Percentiles rank a stretch among this genome's conserved stretches.
Evolutionary conservation across 1,140 invertebrate species (phyloP).

Genomic region (Scaptomyza graminum): DNA sequence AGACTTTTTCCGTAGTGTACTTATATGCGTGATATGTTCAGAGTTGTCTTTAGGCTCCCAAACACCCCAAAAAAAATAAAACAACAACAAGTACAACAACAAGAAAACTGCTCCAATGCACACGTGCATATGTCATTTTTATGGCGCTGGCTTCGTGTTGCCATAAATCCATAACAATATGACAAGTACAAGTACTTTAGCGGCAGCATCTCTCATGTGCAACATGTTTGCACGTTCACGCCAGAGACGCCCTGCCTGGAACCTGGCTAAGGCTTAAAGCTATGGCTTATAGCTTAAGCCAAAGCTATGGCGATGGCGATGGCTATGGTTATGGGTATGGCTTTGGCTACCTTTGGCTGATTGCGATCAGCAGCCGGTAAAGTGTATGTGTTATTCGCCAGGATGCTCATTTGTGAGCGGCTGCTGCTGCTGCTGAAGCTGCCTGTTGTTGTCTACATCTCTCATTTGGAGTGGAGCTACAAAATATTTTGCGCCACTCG

Average conservation of each 20-base stretch:
- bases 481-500: conserved; percentile 70
- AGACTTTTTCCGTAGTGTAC: background rate
- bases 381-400: conserved; percentile 28
- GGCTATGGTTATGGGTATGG: conserved; percentile 3
- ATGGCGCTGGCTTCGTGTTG: conserved; percentile 78
- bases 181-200: conserved; percentile 84
- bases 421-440: conserved; percentile 33
- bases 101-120: conserved; percentile 63
- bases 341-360: conserved; percentile 59
- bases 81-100: conserved; percentile 4
- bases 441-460: conserved; percentile 21
- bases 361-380: conserved; percentile 65
- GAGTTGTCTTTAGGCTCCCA: background rate
- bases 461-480: conserved; percentile 35
- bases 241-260: conserved; percentile 63
- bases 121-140: conserved; percentile 81
- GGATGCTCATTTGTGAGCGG: conserved; percentile 64
- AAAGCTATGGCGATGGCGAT: conserved; percentile 23
- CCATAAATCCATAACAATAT: conserved; percentile 84
- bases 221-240: conserved; percentile 82
- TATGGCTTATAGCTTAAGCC: conserved; percentile 25
- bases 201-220: conserved; percentile 82
- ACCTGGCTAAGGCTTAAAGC: conserved; percentile 5
- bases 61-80: conserved; percentile 10
- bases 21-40: conserved; percentile 18